Conservation (phyloP, 2,113 vertebrate genomes). For the Uropsilus gracilis region DNA sequence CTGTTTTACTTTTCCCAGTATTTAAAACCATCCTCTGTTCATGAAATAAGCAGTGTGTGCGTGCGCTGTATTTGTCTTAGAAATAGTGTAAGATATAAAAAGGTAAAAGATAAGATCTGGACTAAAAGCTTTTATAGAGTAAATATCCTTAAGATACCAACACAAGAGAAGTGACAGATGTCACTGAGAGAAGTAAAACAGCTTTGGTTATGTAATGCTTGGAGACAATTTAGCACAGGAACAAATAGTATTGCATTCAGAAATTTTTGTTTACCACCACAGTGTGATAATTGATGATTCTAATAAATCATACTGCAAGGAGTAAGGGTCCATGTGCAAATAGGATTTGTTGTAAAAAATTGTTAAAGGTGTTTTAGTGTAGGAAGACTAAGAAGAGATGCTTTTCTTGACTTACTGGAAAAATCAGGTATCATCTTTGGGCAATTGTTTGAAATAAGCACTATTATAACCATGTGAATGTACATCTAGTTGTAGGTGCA, state of each 20-base stretch:
- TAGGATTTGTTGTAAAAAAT: conserved; percentile 2
- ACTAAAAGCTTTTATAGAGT: not conserved
- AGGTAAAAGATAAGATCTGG: not conserved
- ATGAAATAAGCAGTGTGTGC: not conserved
- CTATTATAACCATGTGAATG: not conserved
- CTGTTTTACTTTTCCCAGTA: not conserved
- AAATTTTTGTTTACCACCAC: not conserved
- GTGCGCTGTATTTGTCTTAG: not conserved
- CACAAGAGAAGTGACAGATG: not conserved
- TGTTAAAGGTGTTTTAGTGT: not conserved
- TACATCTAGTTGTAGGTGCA: not conserved
- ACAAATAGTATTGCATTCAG: not conserved
- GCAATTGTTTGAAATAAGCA: not conserved
- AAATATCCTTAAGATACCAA: not conserved
- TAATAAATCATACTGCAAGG: not conserved
- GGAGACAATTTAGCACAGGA: not conserved
- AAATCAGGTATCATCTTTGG: conserved; percentile 38
- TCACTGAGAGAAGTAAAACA: not conserved
- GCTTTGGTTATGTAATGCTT: not conserved
- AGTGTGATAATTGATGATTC: not conserved
- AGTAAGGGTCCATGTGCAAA: not conserved
- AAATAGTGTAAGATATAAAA: not conserved
- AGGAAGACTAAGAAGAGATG: not conserved
- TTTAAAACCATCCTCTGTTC: conserved; percentile 28
- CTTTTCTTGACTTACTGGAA: conserved; percentile 32